Evolutionary conservation across 2,888 invertebrate species (phyloP), one percentile per base, ranked within the genome.

Genomic region (Prostheceraeus crozeri): DNA sequence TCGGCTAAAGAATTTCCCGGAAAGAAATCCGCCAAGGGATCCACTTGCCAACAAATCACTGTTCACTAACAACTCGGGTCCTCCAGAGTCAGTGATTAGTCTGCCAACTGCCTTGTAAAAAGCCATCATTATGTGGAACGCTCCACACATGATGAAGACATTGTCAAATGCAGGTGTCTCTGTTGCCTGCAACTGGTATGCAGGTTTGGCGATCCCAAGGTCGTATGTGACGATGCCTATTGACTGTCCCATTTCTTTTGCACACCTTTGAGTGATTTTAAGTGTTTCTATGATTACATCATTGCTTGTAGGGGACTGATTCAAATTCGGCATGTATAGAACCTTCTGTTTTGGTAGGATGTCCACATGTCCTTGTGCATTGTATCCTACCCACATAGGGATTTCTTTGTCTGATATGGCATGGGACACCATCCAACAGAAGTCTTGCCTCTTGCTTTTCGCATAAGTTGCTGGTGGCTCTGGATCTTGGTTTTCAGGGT

Each of bases 371-470:
- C 52, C 16, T 23, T 19, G 3, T 11, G 62, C 27, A 54, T 65
- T 65, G 57, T 57, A 65, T 11, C 65, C 65, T n/a, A 57, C 54
- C 65, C 63, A 65, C 60, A 64, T 59, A 2, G 62, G 64, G 23
- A 48, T 35, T 51, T 35, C 30, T 16, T 54, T 58, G 28, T 31
- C 21, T 16, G n/a, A 19, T 11, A 61, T 16, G 14, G 56, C 60
- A 62, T 62, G 60, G 25, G 21, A 23, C 30, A 48, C 40, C 60
- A 60, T 40, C 60, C 60, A 62, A n/a, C n/a, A n/a, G n/a, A n/a
- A n/a, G n/a, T n/a, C n/a, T n/a, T n/a, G n/a, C n/a, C n/a, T n/a
- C n/a, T n/a, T n/a, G n/a, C n/a, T n/a, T n/a, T n/a, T n/a, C n/a
- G n/a, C n/a, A n/a, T n/a, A n/a, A n/a, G n/a, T n/a, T n/a, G n/a